These are phyloP conservation scores for Microcebus jonahi DNA, from an alignment of 2,113 vertebrate species.

Conservation along the genomic window DNA sequence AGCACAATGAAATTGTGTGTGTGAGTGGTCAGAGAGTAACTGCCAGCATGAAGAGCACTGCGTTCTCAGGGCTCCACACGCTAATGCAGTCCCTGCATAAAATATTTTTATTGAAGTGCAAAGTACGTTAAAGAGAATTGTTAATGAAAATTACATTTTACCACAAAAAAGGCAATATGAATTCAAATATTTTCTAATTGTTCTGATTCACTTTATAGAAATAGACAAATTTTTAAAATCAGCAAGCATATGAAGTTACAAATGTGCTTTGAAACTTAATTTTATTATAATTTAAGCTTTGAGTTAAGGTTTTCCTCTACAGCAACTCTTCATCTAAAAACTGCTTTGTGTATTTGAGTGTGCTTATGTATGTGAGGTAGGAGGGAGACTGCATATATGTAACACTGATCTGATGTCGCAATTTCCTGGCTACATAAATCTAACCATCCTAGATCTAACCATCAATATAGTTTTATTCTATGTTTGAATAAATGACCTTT, in stretches of 20 bases:
- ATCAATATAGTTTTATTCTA: neutral
- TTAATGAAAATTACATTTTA: neutral
- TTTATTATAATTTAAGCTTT: neutral
- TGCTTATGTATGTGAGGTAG: rapidly evolving
- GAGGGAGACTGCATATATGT: rapidly evolving
- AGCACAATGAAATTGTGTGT: neutral
- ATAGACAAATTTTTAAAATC: neutral
- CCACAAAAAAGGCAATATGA: neutral
- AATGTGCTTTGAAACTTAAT: neutral
- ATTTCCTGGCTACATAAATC: neutral
- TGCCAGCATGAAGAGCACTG: neutral
- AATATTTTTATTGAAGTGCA: neutral
- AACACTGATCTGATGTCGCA: neutral
- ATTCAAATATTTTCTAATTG: neutral
- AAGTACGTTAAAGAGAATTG: neutral
- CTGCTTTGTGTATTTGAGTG: neutral
- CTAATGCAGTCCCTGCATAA: neutral
- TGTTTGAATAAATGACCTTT: neutral
- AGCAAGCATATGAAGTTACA: neutral
- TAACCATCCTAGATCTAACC: neutral
- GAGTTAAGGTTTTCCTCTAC: neutral
- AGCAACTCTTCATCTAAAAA: neutral
- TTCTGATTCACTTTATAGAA: neutral
- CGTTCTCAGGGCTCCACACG: neutral
- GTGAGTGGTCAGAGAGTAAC: neutral